A percentile compares a stretch with the other conserved stretches of the same genome.
Evolutionary conservation across 1,140 invertebrate species (phyloP).

Genomic region (Scaptodrosophila lebanonensis): DNA sequence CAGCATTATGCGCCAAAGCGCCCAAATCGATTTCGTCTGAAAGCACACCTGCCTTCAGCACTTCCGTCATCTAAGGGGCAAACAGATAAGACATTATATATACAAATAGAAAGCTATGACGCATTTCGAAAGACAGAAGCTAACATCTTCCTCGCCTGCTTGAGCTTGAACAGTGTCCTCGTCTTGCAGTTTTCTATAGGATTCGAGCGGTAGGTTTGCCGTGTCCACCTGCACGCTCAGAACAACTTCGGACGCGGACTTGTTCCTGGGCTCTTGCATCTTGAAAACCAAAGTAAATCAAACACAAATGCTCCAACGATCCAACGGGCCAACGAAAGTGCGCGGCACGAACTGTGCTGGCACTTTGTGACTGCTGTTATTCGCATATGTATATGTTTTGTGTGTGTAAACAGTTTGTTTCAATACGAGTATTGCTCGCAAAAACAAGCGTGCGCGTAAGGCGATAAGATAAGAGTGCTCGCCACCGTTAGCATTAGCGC

Average conservation of each 20-base stretch:
- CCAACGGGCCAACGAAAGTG: too few relatives aligned
- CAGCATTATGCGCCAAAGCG: constrained; percentile 90
- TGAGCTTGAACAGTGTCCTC: constrained; percentile 27
- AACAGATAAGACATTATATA: constrained; percentile 8
- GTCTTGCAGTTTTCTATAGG: constrained; percentile 15
- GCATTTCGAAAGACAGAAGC: constrained; percentile 12
- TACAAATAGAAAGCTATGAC: constrained; percentile 12
- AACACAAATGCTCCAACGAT: not conserved
- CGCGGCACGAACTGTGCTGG: constrained; percentile 21
- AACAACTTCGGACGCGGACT: constrained; percentile 25
- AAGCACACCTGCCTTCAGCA: constrained; percentile 87
- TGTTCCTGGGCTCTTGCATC: constrained; percentile 37
- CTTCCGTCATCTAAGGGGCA: constrained; percentile 84
- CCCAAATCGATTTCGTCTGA: constrained; percentile 90
- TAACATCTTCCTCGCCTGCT: constrained; percentile 33
- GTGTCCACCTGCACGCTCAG: constrained; percentile 11
- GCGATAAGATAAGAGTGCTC: constrained; percentile 56
- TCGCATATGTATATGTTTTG: constrained; percentile 52
- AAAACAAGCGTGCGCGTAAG: constrained; percentile 30
- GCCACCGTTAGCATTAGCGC: constrained; percentile 1
- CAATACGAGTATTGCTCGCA: constrained; percentile 20
- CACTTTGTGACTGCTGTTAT: constrained; percentile 46
- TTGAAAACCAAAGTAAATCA: constrained; percentile 23
- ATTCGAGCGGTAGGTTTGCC: constrained; percentile 8
- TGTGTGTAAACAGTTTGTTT: constrained; percentile 39